Evolutionary conservation across 1,140 invertebrate species (phyloP).

Genomic region (Anastrepha obliqua): DNA sequence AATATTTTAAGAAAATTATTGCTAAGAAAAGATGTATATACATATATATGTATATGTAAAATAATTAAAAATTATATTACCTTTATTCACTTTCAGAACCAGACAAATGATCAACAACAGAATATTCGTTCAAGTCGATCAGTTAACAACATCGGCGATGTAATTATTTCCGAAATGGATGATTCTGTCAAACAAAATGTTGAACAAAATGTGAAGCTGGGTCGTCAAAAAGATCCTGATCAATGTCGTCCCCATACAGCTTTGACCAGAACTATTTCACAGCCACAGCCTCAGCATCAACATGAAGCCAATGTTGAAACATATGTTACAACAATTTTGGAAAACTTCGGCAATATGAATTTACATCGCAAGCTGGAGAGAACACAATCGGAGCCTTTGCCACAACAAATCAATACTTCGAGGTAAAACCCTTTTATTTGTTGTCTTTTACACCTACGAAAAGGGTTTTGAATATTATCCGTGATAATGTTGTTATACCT

Average conservation of each 20-base stretch:
- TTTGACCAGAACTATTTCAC: slow-evolving; percentile 62
- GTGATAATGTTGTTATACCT: too few relatives aligned
- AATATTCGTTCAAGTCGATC: neutral
- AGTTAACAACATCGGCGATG: neutral
- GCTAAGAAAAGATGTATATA: too few relatives aligned
- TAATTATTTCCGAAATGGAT: slow-evolving; percentile 21
- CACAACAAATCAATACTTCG: slow-evolving; percentile 72
- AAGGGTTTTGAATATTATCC: too few relatives aligned
- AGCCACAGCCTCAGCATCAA: slow-evolving; percentile 64
- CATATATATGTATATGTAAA: neutral
- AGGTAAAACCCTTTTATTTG: slow-evolving; percentile 61
- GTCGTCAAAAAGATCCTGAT: slow-evolving; percentile 13
- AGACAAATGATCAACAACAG: slow-evolving; percentile 16
- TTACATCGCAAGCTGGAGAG: slow-evolving; percentile 87
- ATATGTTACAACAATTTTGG: slow-evolving; percentile 73
- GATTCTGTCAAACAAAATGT: neutral
- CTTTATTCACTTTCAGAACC: slow-evolving; percentile 20
- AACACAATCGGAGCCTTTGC: slow-evolving; percentile 84
- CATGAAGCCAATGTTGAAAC: slow-evolving; percentile 59
- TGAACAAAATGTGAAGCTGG: neutral
- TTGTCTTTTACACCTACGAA: too few relatives aligned
- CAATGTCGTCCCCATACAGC: slow-evolving; percentile 57
- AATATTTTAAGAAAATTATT: too few relatives aligned
- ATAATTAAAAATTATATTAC: neutral
- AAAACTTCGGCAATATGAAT: slow-evolving; percentile 74